These are phyloP conservation scores for Tyto alba DNA, from an alignment of 2,113 vertebrate species.

Conservation along the genomic window DNA sequence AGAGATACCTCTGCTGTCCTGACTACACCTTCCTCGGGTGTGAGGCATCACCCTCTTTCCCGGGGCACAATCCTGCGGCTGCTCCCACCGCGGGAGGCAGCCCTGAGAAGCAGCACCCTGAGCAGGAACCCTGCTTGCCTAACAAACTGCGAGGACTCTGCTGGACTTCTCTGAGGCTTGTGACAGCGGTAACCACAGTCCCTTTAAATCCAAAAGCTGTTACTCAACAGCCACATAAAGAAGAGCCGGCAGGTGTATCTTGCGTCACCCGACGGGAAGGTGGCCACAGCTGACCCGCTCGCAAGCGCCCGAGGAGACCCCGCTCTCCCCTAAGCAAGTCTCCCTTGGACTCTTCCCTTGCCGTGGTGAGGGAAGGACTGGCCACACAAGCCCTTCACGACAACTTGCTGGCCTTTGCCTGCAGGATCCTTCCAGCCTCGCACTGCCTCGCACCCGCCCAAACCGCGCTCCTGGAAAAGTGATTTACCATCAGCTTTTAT, in stretches of 20 bases:
- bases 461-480: background rate
- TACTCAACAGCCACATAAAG: background rate
- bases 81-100: fast-evolving
- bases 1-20: background rate
- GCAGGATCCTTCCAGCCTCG: background rate
- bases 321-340: background rate
- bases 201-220: background rate
- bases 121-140: background rate
- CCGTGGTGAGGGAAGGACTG: fast-evolving
- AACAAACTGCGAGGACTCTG: fast-evolving
- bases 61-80: background rate
- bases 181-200: background rate
- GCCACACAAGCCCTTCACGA: fast-evolving
- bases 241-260: background rate
- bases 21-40: background rate
- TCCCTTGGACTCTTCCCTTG: background rate
- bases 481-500: background rate
- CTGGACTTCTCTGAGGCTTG: background rate
- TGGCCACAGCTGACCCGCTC: background rate
- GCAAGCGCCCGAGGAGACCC: background rate
- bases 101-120: background rate
- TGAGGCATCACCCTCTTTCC: background rate
- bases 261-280: fast-evolving
- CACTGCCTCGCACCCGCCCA: fast-evolving
- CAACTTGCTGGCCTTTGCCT: background rate